These are phyloP conservation scores for Euleptes europaea DNA, from an alignment of 2,113 vertebrate species.

Conservation along the genomic window DNA sequence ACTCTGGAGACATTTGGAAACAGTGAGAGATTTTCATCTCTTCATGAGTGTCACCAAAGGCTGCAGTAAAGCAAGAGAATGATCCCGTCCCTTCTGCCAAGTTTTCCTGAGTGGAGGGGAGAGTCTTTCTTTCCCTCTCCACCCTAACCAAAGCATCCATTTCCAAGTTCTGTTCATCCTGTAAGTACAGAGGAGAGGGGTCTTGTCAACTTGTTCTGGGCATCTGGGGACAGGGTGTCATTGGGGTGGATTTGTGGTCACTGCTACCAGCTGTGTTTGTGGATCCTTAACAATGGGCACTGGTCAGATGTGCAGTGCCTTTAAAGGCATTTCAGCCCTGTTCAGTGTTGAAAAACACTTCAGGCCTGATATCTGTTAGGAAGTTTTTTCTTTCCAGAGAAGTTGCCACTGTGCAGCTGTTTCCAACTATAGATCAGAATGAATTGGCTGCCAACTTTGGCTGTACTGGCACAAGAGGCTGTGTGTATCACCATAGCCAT, in stretches of 20 bases:
- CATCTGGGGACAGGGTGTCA: neutral
- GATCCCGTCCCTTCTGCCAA: neutral
- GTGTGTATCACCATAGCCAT: neutral
- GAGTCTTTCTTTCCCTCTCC: neutral
- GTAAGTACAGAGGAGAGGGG: neutral
- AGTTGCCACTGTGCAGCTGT: neutral
- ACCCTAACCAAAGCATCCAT: neutral
- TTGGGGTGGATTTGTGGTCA: neutral
- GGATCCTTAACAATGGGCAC: neutral
- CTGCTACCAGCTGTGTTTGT: neutral
- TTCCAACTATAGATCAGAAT: neutral
- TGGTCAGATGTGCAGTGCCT: neutral
- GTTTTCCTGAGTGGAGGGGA: neutral
- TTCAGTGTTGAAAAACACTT: neutral
- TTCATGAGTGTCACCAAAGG: neutral
- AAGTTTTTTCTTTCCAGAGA: neutral
- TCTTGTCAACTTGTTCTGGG: neutral
- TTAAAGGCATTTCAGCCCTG: neutral
- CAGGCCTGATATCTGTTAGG: neutral
- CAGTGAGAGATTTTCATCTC: neutral
- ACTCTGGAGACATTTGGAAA: neutral
- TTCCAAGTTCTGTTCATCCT: neutral
- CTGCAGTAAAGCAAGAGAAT: neutral
- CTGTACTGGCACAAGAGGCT: neutral
- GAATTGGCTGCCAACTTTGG: neutral